Base-by-base conservation (phyloP, 2,888 invertebrate genomes). In the Deladenus siricidicola region DNA sequence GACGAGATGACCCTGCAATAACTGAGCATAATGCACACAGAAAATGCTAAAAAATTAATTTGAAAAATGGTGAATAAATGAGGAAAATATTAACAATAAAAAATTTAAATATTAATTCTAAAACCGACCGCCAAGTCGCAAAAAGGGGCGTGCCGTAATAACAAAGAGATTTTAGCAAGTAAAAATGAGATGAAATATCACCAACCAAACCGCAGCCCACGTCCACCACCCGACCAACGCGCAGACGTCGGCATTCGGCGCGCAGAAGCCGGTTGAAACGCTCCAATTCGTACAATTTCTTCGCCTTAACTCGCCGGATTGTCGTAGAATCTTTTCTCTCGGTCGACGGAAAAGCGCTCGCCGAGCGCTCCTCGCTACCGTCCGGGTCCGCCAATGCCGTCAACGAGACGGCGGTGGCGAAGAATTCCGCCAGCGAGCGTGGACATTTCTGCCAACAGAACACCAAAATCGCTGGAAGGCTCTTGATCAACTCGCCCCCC, bases 191-290 rank as follows among this genome's bases (percentile, higher is more conserved):
- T n/a, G n/a, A n/a, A 52, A 43, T 4, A 2, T 4, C 21, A 54
- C 58, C 29, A 19, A 63, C 64, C 53, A 56, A 34, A 10, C 64
- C 64, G 50, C 64, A 64, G 10, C 64, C 64, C 19, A 64, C 55
- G 48, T 64, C 64, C 19, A 64, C 60, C 45, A 64, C 55, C 30
- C 57, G 30, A 10, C 28, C 30, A 23, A 64, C 34, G 21, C 58
- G 49, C 19, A 43, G 21, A 10, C 54, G 30, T 17, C n/a, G 23
- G 34, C 60, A 57, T 23, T 58, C 55, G n/a, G 54, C 34, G n/a
- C 39, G 23, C 17, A 64, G 29, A 19, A 63, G 30, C 14, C 48
- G 48, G 24, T 52, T 42, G 26, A 64, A 51, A 14, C 48, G 24
- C 6, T 3, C 26, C n/a, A 64, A 47, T 53, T 64, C 62, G 43